Base-by-base conservation (phyloP, 2,888 invertebrate genomes). In the Habroteleia sp. region DNA sequence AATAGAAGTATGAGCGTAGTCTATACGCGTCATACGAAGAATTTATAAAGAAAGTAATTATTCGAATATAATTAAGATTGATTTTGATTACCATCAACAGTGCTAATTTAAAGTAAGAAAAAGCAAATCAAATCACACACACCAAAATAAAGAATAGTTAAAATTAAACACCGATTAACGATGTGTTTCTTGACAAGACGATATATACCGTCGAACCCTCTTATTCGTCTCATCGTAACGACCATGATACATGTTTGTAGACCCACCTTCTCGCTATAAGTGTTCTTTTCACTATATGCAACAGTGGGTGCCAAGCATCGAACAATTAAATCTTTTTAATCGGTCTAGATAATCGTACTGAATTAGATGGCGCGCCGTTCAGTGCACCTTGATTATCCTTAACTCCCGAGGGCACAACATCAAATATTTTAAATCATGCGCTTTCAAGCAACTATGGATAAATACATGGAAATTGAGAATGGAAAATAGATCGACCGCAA, bases 241-340 rank as follows among this genome's bases (percentile, higher is more conserved):
- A 76, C 60, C 71, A 46, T 80, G 79, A 82, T 81, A 69, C 77
- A 80, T 78, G 77, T 52, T 76, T 65, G 46, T 33, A 65, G 75
- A 46, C 73, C 74, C 75, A 78, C 69, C 74, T 69, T 56, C 33
- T 54, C 46, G 20, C 31, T 20, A 50, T 62, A 56, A 52, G 54
- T 63, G 56, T 42, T 17, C n/a, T 48, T 56, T 69, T 20, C 14
- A 35, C 20, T 63, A 68, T 71, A 77, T 46, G 23, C 29, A 62
- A 50, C 63, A 72, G 71, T 65, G 73, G 68, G 77, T 72, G 77
- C 74, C 41, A 41, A 56, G 66, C 65, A 35, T 58, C 77, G 74
- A 80, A 83, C 84, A 85, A 86, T 87, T 87, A 87, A 86, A 86
- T 84, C 82, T 80, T 86, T 84, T 85, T 87, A 87, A 87, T 86